Percentiles rank a stretch among this genome's conserved stretches.
Evolutionary conservation across 2,888 invertebrate species (phyloP).

Genomic region (Mechanitis mazaeus): DNA sequence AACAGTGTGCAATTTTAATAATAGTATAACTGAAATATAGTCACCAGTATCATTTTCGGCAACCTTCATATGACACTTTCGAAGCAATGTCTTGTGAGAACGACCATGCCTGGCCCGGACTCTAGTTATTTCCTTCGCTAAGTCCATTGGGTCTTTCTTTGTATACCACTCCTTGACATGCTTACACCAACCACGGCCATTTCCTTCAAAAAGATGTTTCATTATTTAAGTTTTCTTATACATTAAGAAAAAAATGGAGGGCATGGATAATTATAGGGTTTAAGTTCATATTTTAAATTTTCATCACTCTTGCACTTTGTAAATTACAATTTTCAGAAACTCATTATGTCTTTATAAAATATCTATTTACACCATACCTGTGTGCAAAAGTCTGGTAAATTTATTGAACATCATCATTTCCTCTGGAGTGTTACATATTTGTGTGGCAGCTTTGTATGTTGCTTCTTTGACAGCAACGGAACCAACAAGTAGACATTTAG

Average conservation of each 20-base stretch:
- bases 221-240: too few species aligned
- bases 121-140: conserved; percentile 80
- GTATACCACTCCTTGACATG: conserved; percentile 81
- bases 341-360: neutral
- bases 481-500: conserved; percentile 73
- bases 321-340: too few species aligned
- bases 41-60: conserved; percentile 65
- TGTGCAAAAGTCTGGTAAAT: conserved; percentile 71
- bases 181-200: conserved; percentile 80
- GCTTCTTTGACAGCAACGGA: conserved; percentile 62
- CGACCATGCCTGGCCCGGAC: conserved; percentile 80
- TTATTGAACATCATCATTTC: conserved; percentile 80
- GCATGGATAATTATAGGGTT: too few species aligned
- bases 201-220: conserved; percentile 41
- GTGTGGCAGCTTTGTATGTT: conserved; percentile 70
- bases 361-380: conserved; percentile 44
- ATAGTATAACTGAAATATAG: too few species aligned
- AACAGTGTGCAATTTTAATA: too few species aligned
- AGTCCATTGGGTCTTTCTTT: conserved; percentile 75
- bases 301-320: too few species aligned
- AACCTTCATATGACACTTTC: conserved; percentile 77
- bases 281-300: too few species aligned
- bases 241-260: too few species aligned
- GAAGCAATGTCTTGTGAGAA: conserved; percentile 83
- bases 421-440: conserved; percentile 79